Evolutionary conservation across 2,888 invertebrate genomes (phyloP).

Genomic region (Lasioglossum malachurum): DNA sequence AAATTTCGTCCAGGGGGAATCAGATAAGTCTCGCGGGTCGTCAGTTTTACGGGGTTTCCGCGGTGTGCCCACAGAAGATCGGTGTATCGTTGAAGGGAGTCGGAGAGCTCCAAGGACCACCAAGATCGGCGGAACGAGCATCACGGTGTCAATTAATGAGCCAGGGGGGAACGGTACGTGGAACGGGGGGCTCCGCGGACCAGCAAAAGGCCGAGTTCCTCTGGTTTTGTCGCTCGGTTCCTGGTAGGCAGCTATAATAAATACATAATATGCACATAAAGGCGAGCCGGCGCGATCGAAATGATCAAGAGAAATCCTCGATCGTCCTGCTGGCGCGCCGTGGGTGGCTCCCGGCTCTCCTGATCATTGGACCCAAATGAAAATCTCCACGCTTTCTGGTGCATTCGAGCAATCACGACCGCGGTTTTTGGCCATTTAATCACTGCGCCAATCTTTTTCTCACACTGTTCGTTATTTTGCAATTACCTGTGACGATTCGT

Average conservation of each 20-base stretch:
- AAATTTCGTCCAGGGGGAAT: neutral
- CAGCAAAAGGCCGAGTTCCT: constrained; percentile 68
- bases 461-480: neutral
- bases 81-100: constrained; percentile 71
- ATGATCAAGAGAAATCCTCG: constrained; percentile 81
- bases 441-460: neutral
- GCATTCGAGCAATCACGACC: constrained; percentile 7
- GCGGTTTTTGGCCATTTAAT: constrained; percentile 31
- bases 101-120: constrained; percentile 81
- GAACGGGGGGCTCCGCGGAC: constrained; percentile 61
- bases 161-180: constrained; percentile 64
- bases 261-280: constrained; percentile 85
- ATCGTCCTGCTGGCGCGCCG: constrained; percentile 68
- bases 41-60: neutral
- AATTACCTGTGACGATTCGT: neutral
- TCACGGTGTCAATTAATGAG: constrained; percentile 85
- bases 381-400: constrained; percentile 57
- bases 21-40: neutral
- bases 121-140: constrained; percentile 81
- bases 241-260: constrained; percentile 83
- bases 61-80: constrained; percentile 32
- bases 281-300: constrained; percentile 83
- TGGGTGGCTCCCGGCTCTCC: constrained; percentile 73
- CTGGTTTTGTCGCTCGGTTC: constrained; percentile 84
- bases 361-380: constrained; percentile 44